A percentile compares a stretch with the other conserved stretches of the same genome.
These are phyloP conservation scores for Drosophila tristis DNA, from an alignment of 1,140 invertebrate species.

Conservation along the genomic window DNA sequence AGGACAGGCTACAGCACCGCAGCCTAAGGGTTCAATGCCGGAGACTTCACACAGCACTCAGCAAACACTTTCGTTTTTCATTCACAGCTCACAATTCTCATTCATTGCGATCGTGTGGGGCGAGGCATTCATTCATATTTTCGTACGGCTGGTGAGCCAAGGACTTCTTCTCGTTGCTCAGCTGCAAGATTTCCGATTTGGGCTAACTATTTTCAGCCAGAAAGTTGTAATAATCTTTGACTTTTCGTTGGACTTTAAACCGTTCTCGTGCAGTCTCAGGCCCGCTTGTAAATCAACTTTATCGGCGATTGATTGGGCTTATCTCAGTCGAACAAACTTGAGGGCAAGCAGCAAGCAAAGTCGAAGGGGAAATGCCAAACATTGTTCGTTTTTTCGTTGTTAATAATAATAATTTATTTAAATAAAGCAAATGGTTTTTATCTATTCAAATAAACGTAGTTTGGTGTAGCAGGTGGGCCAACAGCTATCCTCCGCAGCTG, in stretches of 20 bases:
- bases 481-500: constrained; percentile 44
- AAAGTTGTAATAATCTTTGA: too few species aligned
- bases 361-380: constrained; percentile 1
- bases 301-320: neutral
- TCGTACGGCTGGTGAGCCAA: too few species aligned
- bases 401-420: constrained; percentile 77
- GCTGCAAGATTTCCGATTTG: too few species aligned
- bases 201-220: too few species aligned
- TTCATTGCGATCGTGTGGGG: too few species aligned
- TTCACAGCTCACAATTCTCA: constrained; percentile 13
- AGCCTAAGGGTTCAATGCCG: constrained; percentile 35
- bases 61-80: constrained; percentile 51
- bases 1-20: constrained; percentile 16
- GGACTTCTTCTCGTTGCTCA: too few species aligned
- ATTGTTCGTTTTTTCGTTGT: neutral
- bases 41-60: constrained; percentile 7
- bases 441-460: constrained; percentile 67
- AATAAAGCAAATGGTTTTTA: constrained; percentile 71
- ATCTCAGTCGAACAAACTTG: neutral
- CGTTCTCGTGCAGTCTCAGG: too few species aligned
- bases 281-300: too few species aligned
- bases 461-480: constrained; percentile 62
- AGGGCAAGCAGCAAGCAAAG: neutral
- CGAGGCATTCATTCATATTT: too few species aligned
- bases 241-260: too few species aligned